A percentile compares a stretch with the other conserved stretches of the same genome.
Conservation (phyloP, 2,113 vertebrate species). For the Chrysochloris asiatica region DNA sequence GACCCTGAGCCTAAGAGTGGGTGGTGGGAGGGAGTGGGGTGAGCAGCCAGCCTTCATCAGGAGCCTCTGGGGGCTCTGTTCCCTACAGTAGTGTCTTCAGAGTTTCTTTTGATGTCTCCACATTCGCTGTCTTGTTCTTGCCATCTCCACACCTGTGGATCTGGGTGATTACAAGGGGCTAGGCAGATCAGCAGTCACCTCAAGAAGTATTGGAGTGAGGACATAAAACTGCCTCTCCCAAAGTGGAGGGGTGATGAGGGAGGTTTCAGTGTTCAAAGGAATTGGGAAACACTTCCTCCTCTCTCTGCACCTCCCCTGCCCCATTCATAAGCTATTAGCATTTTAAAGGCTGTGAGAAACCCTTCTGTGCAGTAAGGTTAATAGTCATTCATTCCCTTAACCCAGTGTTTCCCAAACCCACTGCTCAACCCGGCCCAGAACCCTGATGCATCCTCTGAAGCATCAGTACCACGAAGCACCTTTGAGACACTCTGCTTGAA, state of each 20-base stretch:
- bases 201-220: background rate
- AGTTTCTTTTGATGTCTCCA: background rate
- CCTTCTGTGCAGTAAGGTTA: conserved; percentile 62
- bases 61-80: background rate
- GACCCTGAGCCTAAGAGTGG: background rate
- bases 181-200: background rate
- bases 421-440: too few species aligned
- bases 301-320: background rate
- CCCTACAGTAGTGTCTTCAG: background rate
- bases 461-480: background rate
- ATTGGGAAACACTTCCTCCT: background rate
- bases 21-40: background rate
- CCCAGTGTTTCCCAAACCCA: background rate
- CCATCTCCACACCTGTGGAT: background rate
- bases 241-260: background rate
- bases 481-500: background rate
- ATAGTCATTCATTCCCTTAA: conserved; percentile 62
- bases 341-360: conserved; percentile 61
- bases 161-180: background rate
- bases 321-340: conserved; percentile 73
- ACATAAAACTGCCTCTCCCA: background rate
- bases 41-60: background rate
- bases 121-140: background rate
- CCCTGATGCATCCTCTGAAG: background rate
- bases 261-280: background rate